phyloP scores from a whole-genome alignment of 2,113 vertebrate genomes.

The Rana temporaria region DNA sequence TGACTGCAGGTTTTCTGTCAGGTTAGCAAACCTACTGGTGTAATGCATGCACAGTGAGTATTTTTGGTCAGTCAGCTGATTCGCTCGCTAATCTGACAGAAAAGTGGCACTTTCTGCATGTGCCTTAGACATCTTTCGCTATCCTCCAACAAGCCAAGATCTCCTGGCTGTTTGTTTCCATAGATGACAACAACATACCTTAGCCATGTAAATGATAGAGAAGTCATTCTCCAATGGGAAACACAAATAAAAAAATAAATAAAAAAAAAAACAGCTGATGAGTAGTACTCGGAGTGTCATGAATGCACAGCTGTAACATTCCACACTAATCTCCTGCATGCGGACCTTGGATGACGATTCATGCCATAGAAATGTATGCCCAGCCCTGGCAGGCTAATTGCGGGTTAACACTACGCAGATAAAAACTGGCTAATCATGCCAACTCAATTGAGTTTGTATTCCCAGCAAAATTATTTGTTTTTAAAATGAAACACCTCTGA shows the following conservation, averaged over 20 bases:
- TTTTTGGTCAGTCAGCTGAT: no score
- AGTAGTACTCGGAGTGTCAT: background rate
- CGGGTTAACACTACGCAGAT: constrained; percentile 27
- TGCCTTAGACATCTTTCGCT: no score
- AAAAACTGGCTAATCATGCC: background rate
- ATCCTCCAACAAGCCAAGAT: no score
- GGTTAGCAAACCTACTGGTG: no score
- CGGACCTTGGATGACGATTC: constrained; percentile 29
- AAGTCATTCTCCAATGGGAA: background rate
- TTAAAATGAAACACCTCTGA: background rate
- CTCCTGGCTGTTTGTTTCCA: no score
- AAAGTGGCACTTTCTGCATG: no score
- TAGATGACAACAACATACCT: no score
- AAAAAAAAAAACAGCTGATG: background rate
- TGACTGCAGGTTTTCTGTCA: no score
- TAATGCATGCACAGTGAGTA: no score
- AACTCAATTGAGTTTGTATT: constrained; percentile 12
- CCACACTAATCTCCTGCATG: background rate
- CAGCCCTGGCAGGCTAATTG: constrained; percentile 25
- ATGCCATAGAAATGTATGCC: constrained; percentile 10
- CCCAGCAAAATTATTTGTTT: background rate
- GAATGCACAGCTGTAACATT: background rate
- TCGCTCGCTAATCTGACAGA: no score
- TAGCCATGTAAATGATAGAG: no score
- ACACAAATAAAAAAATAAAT: background rate